Conservation (phyloP, 2,888 invertebrate genomes). For the Tetropium fuscum region DNA sequence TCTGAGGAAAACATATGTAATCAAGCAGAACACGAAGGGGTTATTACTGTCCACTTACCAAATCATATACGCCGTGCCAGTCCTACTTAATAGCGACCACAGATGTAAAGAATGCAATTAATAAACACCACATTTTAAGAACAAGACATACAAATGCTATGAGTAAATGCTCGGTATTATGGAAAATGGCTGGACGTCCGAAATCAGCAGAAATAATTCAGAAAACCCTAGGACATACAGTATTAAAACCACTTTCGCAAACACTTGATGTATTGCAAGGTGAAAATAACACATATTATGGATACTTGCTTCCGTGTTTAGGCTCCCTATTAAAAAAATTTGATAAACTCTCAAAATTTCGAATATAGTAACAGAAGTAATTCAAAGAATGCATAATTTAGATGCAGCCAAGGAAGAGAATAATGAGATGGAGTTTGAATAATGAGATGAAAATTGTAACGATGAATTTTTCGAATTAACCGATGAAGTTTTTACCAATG, state of each 20-base stretch:
- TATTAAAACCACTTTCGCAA: background rate
- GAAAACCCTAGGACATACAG: conserved; percentile 28
- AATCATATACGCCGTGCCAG: conserved; percentile 15
- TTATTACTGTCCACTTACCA: background rate
- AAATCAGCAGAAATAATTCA: conserved; percentile 39
- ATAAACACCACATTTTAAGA: conserved; percentile 24
- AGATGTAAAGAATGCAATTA: conserved; percentile 33
- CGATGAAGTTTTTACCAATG: background rate
- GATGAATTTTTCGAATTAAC: background rate
- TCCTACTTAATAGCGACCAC: conserved; percentile 38
- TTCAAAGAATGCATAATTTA: no score
- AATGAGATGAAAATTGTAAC: no score
- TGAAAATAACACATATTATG: background rate
- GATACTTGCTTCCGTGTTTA: background rate
- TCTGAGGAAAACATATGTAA: no score
- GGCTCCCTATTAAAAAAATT: background rate
- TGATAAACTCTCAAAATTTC: no score
- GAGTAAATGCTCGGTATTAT: conserved; percentile 34
- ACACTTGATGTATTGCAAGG: background rate
- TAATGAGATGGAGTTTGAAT: no score
- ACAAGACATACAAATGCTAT: conserved; percentile 32
- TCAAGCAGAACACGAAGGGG: no score
- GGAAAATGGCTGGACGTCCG: conserved; percentile 38
- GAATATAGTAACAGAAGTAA: no score
- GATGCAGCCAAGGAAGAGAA: no score